phyloP scores from a whole-genome alignment of 1,140 invertebrate species.

The Vanessa tameamea region DNA sequence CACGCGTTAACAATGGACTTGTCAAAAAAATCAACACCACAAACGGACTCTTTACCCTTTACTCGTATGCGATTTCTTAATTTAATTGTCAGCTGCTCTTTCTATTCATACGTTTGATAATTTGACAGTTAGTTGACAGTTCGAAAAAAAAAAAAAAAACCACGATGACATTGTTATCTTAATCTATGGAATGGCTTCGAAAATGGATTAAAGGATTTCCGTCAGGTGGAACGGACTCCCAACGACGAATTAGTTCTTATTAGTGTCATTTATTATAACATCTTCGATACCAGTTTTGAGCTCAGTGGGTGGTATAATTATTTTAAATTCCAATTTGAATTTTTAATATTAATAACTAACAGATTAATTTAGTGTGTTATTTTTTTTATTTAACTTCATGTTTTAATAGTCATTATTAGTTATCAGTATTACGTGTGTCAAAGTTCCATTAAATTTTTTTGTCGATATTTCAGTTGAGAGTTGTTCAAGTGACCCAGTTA shows the following conservation, averaged over 20 bases:
- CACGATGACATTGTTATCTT: conserved; percentile 51
- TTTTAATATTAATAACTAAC: not conserved
- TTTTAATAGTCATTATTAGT: not conserved
- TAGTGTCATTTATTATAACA: conserved; percentile 13
- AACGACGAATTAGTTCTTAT: conserved; percentile 42
- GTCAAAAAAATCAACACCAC: conserved; percentile 62
- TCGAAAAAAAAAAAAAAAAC: conserved; percentile 45
- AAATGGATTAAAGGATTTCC: conserved; percentile 64
- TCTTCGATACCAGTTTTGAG: conserved; percentile 3
- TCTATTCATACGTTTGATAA: conserved; percentile 60
- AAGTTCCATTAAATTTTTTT: no score
- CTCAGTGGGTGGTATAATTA: conserved; percentile 16
- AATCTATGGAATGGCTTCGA: conserved; percentile 46
- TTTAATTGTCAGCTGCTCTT: conserved; percentile 65
- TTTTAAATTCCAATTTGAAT: conserved; percentile 17
- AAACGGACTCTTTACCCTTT: conserved; percentile 55
- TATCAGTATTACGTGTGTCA: no score
- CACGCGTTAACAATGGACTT: conserved; percentile 51
- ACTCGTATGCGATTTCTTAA: conserved; percentile 47
- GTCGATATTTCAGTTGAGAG: no score
- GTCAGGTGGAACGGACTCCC: conserved; percentile 56
- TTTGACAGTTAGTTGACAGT: conserved; percentile 66
- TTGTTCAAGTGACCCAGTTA: no score
- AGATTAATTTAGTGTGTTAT: not conserved
- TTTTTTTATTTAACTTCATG: not conserved